Evolutionary conservation across 2,888 invertebrate species (phyloP), one percentile per base, ranked within the genome.

Genomic region (Phymatocera aterrima): DNA sequence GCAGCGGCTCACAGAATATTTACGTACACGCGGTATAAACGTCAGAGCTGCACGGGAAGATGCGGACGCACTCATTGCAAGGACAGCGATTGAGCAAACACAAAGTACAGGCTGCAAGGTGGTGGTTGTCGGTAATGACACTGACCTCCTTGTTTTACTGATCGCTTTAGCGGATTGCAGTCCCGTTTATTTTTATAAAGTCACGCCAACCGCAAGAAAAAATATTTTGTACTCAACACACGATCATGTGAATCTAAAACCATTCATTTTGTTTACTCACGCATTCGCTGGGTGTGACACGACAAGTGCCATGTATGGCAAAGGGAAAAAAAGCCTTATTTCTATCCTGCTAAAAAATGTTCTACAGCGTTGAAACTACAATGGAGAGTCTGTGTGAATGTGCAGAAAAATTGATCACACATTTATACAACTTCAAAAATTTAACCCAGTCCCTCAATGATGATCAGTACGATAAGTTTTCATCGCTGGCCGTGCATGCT

Each of bases 61-160:
- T 74, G 83, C 82, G 5, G 82, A 83, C 60, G 61, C 78, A 28
- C 31, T 83, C 6, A 80, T 82, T 43, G 82, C 81, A 2, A 40
- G 40, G 1, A 82, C 80, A 15, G 83, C 80, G 10, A 68, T 81
- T n/a, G 10, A 51, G 15, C 2, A 5, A 6, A 31, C 24, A 15
- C 21, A 21, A 46, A 6, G 8, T 3, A n/a, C 4, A n/a, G 61
- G 34, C 3, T 2, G 15, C 28, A 31, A 61, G 10, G 78, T 72
- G 18, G 72, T 77, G 43, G 75, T 82, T 6, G 80, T 81, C 5
- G 81, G 80, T 24, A 82, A 80, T 61, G 79, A 82, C 46, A 34
- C 65, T 4, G 81, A 82, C 70, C 68, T 82, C 8, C 65, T 83
- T 2, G 43, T 64, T 70, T 82, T 6, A 37, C 57, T n/a, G 24